A percentile compares a stretch with the other conserved stretches of the same genome.
Conservation (phyloP, 2,888 invertebrate species). For the Scrobipalpa costella region DNA sequence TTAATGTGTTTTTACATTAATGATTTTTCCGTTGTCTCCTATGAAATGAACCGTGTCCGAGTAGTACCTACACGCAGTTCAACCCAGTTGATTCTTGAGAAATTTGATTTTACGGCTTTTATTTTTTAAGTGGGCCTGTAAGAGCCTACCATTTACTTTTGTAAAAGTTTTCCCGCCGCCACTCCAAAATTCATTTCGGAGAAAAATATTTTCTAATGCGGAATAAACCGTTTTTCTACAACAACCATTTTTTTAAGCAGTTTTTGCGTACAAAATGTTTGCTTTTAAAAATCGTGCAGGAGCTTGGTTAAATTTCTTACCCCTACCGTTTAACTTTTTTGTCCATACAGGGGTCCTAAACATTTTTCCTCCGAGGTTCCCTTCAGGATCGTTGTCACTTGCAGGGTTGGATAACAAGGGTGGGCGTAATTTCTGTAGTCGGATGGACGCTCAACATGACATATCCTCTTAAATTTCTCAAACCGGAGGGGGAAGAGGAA, state of each 20-base stretch:
- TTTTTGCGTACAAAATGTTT: not conserved
- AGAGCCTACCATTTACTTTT: slow-evolving; percentile 21
- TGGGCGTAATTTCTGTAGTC: slow-evolving; percentile 58
- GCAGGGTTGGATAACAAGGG: slow-evolving; percentile 58
- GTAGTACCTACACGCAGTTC: slow-evolving; percentile 34
- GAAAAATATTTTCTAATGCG: not conserved
- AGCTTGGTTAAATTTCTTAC: not conserved
- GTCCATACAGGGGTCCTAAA: slow-evolving; percentile 25
- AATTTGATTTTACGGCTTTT: slow-evolving; percentile 38
- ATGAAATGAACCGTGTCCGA: slow-evolving; percentile 19
- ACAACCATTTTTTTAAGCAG: not conserved
- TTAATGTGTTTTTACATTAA: not conserved
- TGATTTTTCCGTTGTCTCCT: not conserved
- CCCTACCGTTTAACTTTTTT: slow-evolving; percentile 32
- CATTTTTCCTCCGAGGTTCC: slow-evolving; percentile 35
- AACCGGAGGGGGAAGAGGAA: slow-evolving; percentile 49
- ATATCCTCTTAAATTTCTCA: slow-evolving; percentile 69
- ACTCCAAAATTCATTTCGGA: not conserved
- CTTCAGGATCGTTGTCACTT: slow-evolving; percentile 50
- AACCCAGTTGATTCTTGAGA: slow-evolving; percentile 34
- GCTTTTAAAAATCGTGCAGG: slow-evolving; percentile 1
- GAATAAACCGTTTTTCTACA: not conserved
- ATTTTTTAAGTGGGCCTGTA: slow-evolving; percentile 22
- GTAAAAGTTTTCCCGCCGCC: not conserved
- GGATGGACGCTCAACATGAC: slow-evolving; percentile 57